Percentiles rank a stretch among this genome's conserved stretches.
Conservation (phyloP, 23 tunicate species). For the Clavelina lepadiformis region DNA sequence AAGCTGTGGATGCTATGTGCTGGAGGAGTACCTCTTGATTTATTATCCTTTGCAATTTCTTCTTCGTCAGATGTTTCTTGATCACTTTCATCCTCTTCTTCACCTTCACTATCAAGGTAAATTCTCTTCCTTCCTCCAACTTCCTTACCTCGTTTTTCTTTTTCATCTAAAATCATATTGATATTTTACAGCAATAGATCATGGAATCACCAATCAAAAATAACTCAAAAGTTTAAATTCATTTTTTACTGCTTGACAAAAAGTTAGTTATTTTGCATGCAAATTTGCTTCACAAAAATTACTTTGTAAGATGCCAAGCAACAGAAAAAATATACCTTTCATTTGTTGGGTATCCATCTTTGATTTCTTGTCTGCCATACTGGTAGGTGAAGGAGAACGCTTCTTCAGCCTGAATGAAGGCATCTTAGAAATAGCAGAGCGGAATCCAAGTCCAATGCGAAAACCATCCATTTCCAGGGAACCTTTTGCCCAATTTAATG, state of each 20-base stretch:
- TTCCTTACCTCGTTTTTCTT: slow-evolving; percentile 28
- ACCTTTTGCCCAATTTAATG: slow-evolving; percentile 89
- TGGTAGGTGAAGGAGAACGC: slow-evolving; percentile 48
- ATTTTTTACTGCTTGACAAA: neutral
- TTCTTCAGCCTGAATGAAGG: slow-evolving; percentile 90
- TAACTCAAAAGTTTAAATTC: neutral
- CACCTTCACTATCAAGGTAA: slow-evolving; percentile 76
- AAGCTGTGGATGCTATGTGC: neutral
- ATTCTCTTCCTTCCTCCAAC: slow-evolving; percentile 14
- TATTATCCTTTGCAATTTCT: slow-evolving; percentile 5
- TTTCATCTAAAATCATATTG: slow-evolving; percentile 3
- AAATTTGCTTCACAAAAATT: neutral
- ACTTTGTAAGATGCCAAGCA: neutral
- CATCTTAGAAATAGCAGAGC: slow-evolving; percentile 88
- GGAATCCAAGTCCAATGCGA: slow-evolving; percentile 71
- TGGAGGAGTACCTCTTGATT: slow-evolving; percentile 17
- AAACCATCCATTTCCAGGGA: slow-evolving; percentile 89
- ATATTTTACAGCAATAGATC: too few species aligned
- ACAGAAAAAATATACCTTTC: too few species aligned
- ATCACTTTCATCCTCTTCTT: slow-evolving; percentile 83
- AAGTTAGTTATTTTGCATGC: neutral
- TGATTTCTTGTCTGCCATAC: slow-evolving; percentile 15
- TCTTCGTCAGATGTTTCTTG: slow-evolving; percentile 46
- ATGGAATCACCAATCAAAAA: neutral
- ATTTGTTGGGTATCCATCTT: slow-evolving; percentile 7